A percentile compares a stretch with the other conserved stretches of the same genome.
Conservation (phyloP, 2,113 vertebrate species). For the Casuarius casuarius region DNA sequence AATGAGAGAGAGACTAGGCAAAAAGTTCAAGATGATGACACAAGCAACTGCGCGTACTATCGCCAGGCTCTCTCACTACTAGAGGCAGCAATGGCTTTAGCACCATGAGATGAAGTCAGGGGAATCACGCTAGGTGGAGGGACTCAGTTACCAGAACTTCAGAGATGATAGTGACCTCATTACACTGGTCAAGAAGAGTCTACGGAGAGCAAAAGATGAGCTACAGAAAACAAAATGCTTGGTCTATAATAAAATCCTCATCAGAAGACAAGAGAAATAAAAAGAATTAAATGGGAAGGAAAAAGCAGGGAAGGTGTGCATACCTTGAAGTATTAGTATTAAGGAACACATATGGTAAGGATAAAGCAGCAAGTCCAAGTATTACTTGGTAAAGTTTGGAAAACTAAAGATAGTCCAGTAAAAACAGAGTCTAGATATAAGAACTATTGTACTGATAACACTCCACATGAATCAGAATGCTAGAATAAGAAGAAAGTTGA, state of each 20-base stretch:
- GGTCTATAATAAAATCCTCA: neutral
- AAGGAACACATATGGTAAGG: neutral
- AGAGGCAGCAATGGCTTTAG: neutral
- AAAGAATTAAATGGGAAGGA: neutral
- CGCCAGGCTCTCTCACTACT: neutral
- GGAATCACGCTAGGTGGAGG: neutral
- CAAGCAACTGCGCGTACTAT: neutral
- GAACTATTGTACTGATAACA: neutral
- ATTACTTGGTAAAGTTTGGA: neutral
- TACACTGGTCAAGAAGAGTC: neutral
- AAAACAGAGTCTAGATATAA: neutral
- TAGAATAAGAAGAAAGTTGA: neutral
- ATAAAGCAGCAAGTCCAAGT: neutral
- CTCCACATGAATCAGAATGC: neutral
- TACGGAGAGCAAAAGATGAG: neutral
- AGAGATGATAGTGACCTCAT: neutral
- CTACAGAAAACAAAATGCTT: neutral
- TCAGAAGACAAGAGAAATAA: neutral
- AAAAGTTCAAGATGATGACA: neutral
- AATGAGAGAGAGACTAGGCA: neutral
- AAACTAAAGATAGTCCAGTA: neutral
- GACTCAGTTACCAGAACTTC: neutral
- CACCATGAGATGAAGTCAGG: neutral
- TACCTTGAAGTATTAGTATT: neutral
- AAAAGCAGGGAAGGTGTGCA: neutral